Evolutionary conservation across 2,888 invertebrate species (phyloP).

Genomic region (Atherix ibis): DNA sequence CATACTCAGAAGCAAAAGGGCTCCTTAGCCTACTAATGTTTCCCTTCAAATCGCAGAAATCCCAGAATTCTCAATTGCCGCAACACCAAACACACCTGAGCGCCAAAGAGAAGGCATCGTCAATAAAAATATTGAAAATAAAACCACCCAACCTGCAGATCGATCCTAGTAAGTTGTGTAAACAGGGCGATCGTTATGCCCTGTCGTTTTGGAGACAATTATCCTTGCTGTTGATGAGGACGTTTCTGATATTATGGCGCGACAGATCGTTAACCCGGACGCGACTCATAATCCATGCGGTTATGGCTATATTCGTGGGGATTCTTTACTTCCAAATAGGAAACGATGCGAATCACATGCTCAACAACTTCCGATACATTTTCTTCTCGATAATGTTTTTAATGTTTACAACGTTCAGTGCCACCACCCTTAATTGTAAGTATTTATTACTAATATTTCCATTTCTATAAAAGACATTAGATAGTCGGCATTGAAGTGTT

Average conservation of each 20-base stretch:
- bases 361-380: conserved; percentile 75
- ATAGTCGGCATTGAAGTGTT: too few relatives aligned
- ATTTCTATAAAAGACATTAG: too few relatives aligned
- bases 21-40: background rate
- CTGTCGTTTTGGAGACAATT: conserved; percentile 43
- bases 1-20: too few relatives aligned
- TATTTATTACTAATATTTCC: too few relatives aligned
- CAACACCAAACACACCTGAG: too few relatives aligned
- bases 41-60: background rate
- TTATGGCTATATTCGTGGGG: conserved; percentile 70
- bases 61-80: too few relatives aligned
- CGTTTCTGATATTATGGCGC: conserved; percentile 47
- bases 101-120: conserved; percentile 9
- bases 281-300: conserved; percentile 60
- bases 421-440: conserved; percentile 82
- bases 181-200: conserved; percentile 34
- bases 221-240: conserved; percentile 43
- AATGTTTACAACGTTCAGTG: conserved; percentile 87
- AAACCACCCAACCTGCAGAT: conserved; percentile 16
- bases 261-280: conserved; percentile 60
- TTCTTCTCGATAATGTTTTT: conserved; percentile 88
- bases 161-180: conserved; percentile 23
- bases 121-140: conserved; percentile 14
- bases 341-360: conserved; percentile 63
- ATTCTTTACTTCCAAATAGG: conserved; percentile 72